Base-by-base conservation (phyloP, 2,113 vertebrate genomes). In the Oxyruncus cristatus region DNA sequence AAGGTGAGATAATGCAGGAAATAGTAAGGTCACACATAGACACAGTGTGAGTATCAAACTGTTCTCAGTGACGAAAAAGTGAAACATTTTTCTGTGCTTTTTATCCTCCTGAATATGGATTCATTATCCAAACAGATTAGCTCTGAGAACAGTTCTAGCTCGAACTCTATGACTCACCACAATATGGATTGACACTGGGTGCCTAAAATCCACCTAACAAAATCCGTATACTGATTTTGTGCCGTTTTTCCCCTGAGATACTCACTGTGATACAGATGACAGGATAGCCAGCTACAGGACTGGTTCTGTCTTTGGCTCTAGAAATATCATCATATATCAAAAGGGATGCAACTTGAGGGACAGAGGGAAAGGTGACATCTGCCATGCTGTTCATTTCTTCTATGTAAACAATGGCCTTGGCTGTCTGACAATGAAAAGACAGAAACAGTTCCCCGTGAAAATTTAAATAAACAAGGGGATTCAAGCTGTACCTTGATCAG, bases 281-380 rank as follows among this genome's bases (percentile, higher is more conserved):
- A 14, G 99, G 99, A 95, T 99, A 99, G 30, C 99, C 99, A 16
- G 99, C 98, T 28, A 98, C 67, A 4, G 99, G 99, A 35, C 94
- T 98, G 23, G 89, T 85, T 92, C 81, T 97, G n/a, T 98, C 98
- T 68, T 96, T 95, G 20, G 97, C 97, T 96, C 91, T 95, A 56
- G 95, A 97, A 46, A 96, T 95, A 91, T 99, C 98, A 55, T 99
- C 99, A 32, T 99, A 99, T 84, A 98, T 97, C 91, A 99, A 96
- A 84, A 99, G 97, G 15, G 99, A 99, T 53, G 98, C 97, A 67
- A 99, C 98, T 79, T 98, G 98, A 71, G 99, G 99, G 74, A 98
- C 94, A 4, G 99, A 99, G 21, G 99, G 99, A 97, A 99, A 99
- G 52, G 99, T 99, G 94, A 99, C 99, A 30, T 99, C 99, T 8